These are phyloP conservation scores for Phenganax marumi DNA, from an alignment of 92 coral and sea anemone species.

Conservation along the genomic window DNA sequence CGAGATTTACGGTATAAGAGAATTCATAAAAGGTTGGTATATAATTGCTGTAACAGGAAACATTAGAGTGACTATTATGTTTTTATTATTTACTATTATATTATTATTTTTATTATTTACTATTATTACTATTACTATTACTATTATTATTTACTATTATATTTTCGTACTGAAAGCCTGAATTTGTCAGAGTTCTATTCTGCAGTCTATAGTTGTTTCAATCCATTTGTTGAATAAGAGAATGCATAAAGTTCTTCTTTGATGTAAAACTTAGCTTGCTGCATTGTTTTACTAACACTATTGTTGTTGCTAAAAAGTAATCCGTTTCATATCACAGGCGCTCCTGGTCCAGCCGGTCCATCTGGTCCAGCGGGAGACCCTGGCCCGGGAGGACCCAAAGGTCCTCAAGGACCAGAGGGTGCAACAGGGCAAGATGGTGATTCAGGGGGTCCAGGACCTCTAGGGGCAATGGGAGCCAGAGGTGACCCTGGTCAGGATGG, in stretches of 20 bases:
- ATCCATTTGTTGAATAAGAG: neutral
- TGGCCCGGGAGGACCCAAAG: neutral
- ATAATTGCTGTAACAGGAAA: neutral
- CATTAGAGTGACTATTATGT: too few relatives aligned
- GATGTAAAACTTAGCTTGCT: neutral
- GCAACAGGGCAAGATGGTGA: conserved; percentile 28
- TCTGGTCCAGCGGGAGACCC: neutral
- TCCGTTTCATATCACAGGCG: neutral
- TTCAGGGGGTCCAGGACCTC: neutral
- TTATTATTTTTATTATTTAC: neutral
- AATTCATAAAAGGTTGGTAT: conserved; percentile 14
- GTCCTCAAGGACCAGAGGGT: conserved; percentile 19
- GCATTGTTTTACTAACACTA: neutral
- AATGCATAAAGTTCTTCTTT: neutral
- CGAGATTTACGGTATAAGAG: conserved; percentile 5
- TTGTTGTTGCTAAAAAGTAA: too few relatives aligned
- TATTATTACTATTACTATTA: too few relatives aligned
- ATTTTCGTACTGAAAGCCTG: too few relatives aligned
- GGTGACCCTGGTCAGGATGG: conserved; percentile 41
- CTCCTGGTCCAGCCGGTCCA: conserved; percentile 8
- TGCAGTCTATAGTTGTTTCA: neutral
- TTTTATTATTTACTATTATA: neutral
- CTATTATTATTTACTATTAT: too few relatives aligned
- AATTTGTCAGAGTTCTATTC: neutral
- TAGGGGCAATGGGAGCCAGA: conserved; percentile 13